Evolutionary conservation across 1,140 invertebrate genomes (phyloP).

Genomic region (Platorchestia sp.): DNA sequence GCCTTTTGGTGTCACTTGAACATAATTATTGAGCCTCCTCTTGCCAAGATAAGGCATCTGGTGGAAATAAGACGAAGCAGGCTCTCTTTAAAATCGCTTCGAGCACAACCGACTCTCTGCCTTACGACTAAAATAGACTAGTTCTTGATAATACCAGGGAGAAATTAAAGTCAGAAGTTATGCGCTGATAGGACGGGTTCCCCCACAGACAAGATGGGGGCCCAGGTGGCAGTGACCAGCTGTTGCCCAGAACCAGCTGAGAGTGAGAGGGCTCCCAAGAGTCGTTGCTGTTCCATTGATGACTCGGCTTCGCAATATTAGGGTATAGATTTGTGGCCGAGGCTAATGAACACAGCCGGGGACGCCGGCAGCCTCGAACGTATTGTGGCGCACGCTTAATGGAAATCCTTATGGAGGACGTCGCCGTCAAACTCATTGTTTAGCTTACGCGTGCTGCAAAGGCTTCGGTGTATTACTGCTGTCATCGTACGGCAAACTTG

Average conservation of each 20-base stretch:
- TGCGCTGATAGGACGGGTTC: neutral
- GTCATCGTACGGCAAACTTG: neutral
- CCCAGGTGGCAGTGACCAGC: neutral
- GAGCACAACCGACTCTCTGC: no score
- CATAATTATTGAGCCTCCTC: no score
- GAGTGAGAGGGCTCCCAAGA: neutral
- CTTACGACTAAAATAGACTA: no score
- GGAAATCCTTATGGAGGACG: neutral
- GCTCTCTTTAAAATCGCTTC: no score
- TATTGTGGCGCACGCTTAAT: neutral
- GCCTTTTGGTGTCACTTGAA: no score
- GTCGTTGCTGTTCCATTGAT: neutral
- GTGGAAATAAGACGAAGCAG: no score
- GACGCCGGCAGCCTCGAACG: neutral
- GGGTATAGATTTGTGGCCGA: neutral
- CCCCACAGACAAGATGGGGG: neutral
- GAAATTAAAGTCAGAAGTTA: neutral
- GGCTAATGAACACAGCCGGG: neutral
- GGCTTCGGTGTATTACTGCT: neutral
- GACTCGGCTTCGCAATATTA: neutral
- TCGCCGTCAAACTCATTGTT: neutral
- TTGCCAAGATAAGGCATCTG: no score
- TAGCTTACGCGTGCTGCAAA: neutral
- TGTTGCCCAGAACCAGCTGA: neutral
- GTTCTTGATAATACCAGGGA: no score